Base-by-base conservation (phyloP, 2,888 invertebrate species). In the Patella caerulea region DNA sequence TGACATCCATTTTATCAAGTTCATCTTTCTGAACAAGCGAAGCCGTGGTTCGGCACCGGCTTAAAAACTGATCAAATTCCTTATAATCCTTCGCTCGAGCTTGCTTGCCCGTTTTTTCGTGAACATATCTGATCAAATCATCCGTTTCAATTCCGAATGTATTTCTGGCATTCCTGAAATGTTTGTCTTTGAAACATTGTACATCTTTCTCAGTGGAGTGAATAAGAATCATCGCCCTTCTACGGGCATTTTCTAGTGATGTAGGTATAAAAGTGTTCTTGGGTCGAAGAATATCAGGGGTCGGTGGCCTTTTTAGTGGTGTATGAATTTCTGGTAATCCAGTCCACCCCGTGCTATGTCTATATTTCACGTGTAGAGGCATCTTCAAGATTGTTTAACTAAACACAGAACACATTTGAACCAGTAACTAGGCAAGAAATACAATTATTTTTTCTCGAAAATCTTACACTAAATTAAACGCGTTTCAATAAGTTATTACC, bases 161-260 rank as follows among this genome's bases (percentile, higher is more conserved):
- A 59, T 75, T 75, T n/a, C 45, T 45, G 0, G 79, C 52, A 55
- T 34, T 54, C 65, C 71, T 14, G 29, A 78, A 74, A 71, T 72
- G 86, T 72, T 82, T 84, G 15, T 86, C 85, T 45, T 83, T 79
- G 74, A 86, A 86, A 15, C 69, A 15, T 45, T 80, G 79, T 4
- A 83, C 77, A 34, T 83, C 83, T 59, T 79, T 84, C 75, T 89
- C 88, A 74, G 85, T 83, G 3, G 80, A 73, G 69, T 86, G 86
- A 2, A 89, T 82, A 1, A 85, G 78, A 73, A 83, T 84, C 84
- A 88, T 86, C 1, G 87, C 86, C 53, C 85, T 86, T 11, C 88
- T 82, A 56, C 89, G 79, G 74, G 87, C 86, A 12, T 86, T 83
- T 76, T 88, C 88, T 71, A 88, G 78, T 1, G 89, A 89, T 29